These are phyloP conservation scores for Branchipolynoe longqiensis DNA, from an alignment of 2,888 invertebrate species.

Conservation along the genomic window DNA sequence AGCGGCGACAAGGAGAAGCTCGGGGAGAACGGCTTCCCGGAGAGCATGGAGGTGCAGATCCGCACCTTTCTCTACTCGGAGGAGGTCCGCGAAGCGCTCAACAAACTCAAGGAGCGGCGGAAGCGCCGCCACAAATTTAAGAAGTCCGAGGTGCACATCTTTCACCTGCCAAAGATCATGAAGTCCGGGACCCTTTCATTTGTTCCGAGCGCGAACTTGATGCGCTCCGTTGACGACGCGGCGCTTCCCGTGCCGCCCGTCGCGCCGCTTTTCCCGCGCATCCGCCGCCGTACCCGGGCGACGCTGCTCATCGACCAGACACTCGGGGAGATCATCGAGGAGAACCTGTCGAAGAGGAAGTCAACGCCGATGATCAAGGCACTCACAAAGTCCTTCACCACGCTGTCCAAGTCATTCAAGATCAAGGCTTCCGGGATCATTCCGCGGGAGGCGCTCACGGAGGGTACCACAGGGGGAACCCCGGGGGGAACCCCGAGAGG, in stretches of 20 bases:
- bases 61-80: slow-evolving; percentile 11
- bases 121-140: slow-evolving; percentile 22
- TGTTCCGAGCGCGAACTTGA: slow-evolving; percentile 9
- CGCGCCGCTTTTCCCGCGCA: neutral
- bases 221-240: neutral
- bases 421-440: too few species aligned
- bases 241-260: neutral
- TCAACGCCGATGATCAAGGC: too few species aligned
- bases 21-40: slow-evolving; percentile 28
- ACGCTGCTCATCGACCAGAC: slow-evolving; percentile 25
- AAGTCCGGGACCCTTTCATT: slow-evolving; percentile 20
- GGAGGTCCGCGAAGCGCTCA: slow-evolving; percentile 21
- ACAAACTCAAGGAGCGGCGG: slow-evolving; percentile 17
- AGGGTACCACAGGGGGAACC: too few species aligned
- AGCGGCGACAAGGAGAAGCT: slow-evolving; percentile 25
- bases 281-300: neutral
- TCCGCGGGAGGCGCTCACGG: too few species aligned
- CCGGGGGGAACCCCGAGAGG: too few species aligned
- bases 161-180: slow-evolving; percentile 52
- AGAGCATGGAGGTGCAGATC: slow-evolving; percentile 16
- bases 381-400: too few species aligned
- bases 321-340: slow-evolving; percentile 25
- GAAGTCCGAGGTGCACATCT: slow-evolving; percentile 48
- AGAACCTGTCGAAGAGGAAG: too few species aligned
- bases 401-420: too few species aligned